phyloP scores from a whole-genome alignment of 2,113 vertebrate species.

The Heliornis fulica region DNA sequence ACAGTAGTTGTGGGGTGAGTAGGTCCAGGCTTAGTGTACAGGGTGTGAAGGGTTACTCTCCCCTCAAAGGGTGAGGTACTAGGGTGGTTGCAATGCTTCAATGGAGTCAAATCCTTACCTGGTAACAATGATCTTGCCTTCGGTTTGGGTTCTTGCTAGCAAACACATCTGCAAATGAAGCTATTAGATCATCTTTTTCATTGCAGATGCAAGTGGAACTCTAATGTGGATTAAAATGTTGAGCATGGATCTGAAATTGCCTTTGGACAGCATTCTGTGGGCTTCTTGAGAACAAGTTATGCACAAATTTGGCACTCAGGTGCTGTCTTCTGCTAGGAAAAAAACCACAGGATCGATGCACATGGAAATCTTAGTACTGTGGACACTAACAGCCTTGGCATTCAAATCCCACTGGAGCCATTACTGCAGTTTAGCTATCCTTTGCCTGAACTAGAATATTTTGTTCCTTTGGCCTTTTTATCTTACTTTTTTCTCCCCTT shows the following conservation, averaged over 20 bases:
- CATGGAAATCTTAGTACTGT: neutral
- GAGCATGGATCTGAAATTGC: neutral
- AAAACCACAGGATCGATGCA: neutral
- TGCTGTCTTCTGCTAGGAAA: neutral
- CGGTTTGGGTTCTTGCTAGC: neutral
- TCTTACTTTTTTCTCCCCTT: neutral
- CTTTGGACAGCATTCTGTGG: neutral
- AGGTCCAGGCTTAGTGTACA: neutral
- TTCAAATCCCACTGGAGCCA: neutral
- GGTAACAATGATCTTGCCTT: neutral
- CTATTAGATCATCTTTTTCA: neutral
- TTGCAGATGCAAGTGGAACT: neutral
- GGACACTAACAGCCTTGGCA: neutral
- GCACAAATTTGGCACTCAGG: neutral
- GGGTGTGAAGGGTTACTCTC: neutral
- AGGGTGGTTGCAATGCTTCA: neutral
- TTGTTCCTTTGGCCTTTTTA: slow-evolving; percentile 11
- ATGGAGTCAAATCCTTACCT: neutral
- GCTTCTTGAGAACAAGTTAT: neutral
- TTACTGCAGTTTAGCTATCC: neutral
- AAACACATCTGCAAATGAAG: neutral
- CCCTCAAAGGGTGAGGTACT: neutral
- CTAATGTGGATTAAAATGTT: neutral
- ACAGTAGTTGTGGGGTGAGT: neutral
- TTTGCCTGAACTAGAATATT: neutral